phyloP scores from a whole-genome alignment of 1,140 invertebrate genomes.

The Xylocopa sonorina region DNA sequence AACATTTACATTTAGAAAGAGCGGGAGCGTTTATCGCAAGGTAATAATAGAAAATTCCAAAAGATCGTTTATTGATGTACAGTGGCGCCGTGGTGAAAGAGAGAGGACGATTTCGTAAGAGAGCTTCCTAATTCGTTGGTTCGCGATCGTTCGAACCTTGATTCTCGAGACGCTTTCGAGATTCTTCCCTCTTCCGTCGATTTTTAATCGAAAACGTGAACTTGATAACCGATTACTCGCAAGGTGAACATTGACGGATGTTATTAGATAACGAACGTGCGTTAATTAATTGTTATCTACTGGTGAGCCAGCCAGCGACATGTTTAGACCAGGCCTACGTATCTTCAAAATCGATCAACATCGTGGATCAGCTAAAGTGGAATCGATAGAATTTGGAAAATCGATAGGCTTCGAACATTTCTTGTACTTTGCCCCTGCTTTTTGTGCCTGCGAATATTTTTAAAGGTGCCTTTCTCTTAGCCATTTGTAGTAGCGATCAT shows the following conservation, averaged over 20 bases:
- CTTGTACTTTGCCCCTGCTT: not conserved
- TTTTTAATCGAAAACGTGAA: not conserved
- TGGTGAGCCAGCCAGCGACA: not conserved
- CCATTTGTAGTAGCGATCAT: too few relatives aligned
- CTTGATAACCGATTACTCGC: constrained; percentile 10
- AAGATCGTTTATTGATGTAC: not conserved
- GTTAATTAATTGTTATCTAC: constrained; percentile 36
- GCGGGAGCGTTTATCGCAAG: too few relatives aligned
- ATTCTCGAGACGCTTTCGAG: too few relatives aligned
- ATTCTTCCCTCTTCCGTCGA: too few relatives aligned
- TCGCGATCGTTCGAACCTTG: not conserved
- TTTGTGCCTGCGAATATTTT: not conserved
- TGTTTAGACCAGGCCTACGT: not conserved
- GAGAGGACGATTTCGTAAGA: too few relatives aligned
- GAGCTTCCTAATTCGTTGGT: too few relatives aligned
- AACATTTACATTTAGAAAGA: too few relatives aligned
- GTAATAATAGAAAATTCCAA: too few relatives aligned
- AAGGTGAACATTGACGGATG: constrained; percentile 9
- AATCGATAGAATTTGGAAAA: not conserved
- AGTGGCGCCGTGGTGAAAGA: not conserved
- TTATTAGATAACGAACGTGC: not conserved
- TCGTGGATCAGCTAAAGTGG: not conserved
- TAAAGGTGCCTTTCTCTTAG: too few relatives aligned
- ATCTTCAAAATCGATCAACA: not conserved
- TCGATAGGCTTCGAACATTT: not conserved